Evolutionary conservation across 2,113 vertebrate genomes (phyloP), one percentile per base, ranked within the genome.

Genomic region (Mixornis gularis): DNA sequence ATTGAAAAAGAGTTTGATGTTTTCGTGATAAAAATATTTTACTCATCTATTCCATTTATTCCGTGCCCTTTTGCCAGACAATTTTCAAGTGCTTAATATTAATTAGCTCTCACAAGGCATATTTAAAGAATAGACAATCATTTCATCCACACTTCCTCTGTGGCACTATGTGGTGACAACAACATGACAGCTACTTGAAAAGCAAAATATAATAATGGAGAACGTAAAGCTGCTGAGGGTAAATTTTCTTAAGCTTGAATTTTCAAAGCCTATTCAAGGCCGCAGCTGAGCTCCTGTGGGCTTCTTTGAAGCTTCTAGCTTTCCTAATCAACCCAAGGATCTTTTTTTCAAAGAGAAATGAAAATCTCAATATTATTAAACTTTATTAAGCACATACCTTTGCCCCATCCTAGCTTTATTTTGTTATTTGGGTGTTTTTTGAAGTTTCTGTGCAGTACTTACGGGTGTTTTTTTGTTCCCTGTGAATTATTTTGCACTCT

Each of bases 231-330:
- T 79, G 34, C 48, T 92, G 63, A 87, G 73, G 65, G 49, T 81
- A 74, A 78, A 27, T 84, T 80, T 73, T 92, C 92, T 90, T 84
- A 76, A 78, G 41, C 43, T 71, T 0, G 0, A 43, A 78, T 79
- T 89, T 95, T 96, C 89, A 96, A 94, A 96, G 84, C 62, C 41
- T 51, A 17, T 71, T 81, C 74, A 91, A 79, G 58, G 70, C 49
- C 65, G 13, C 80, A 95, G 51, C 78, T 89, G 87, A 87, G 58
- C 53, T 92, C 58, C 71, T 3, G 2, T 18, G 59, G 71, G 71
- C 55, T 82, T 21, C 72, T 94, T 90, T 95, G 93, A 92, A 93
- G 80, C 87, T 56, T 90, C 83, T 29, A 79, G 53, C 21, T 90
- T 84, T 81, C 43, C 20, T 85, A 90, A 88, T 82, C 84, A 93